Conservation (phyloP, 2,888 invertebrate genomes). For the Drosophila seclusa region DNA sequence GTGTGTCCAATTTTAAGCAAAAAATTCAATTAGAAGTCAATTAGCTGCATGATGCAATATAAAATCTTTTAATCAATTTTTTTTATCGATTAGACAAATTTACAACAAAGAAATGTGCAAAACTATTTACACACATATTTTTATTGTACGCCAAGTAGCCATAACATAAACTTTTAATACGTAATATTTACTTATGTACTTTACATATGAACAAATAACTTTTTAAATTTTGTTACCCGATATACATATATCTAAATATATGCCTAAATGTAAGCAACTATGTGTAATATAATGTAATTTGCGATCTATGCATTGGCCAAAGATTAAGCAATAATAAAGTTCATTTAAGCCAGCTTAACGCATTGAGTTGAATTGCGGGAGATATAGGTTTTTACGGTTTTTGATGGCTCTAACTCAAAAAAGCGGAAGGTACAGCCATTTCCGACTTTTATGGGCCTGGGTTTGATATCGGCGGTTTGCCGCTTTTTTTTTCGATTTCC, state of each 20-base stretch:
- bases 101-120: conserved; percentile 27
- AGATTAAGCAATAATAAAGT: conserved; percentile 79
- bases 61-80: conserved; percentile 28
- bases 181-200: conserved; percentile 30
- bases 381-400: neutral
- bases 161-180: conserved; percentile 53
- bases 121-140: conserved; percentile 52
- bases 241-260: conserved; percentile 18
- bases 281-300: conserved; percentile 62
- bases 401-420: too few species aligned
- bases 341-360: conserved; percentile 47
- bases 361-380: neutral
- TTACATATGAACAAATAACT: conserved; percentile 56
- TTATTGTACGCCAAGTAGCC: conserved; percentile 49
- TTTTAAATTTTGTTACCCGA: conserved; percentile 45
- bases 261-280: conserved; percentile 24
- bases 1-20: conserved; percentile 37
- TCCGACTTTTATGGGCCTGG: neutral
- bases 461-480: too few species aligned
- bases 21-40: conserved; percentile 58
- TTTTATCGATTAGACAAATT: conserved; percentile 59
- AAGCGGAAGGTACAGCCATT: too few species aligned
- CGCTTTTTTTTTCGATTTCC: neutral
- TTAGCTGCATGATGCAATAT: conserved; percentile 45
- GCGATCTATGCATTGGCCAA: conserved; percentile 81